A percentile compares a stretch with the other conserved stretches of the same genome.
These are phyloP conservation scores for Plotosus lineatus DNA, from an alignment of 2,113 vertebrate genomes.

Conservation along the genomic window DNA sequence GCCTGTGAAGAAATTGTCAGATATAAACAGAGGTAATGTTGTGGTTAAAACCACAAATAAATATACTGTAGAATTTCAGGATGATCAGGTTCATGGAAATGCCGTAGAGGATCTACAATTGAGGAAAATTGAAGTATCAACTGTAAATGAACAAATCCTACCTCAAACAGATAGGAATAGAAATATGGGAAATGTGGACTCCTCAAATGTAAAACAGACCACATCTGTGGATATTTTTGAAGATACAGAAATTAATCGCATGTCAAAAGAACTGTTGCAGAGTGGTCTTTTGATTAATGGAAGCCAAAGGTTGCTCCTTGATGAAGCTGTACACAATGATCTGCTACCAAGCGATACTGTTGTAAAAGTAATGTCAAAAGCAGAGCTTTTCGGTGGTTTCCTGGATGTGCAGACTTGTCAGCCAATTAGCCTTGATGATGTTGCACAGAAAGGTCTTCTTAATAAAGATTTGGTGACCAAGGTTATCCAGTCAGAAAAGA, in stretches of 20 bases:
- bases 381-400: conserved; percentile 87
- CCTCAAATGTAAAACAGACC: conserved; percentile 31
- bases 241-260: conserved; percentile 64
- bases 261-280: conserved; percentile 75
- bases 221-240: conserved; percentile 49
- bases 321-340: conserved; percentile 79
- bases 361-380: conserved; percentile 83
- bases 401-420: conserved; percentile 77
- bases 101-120: neutral
- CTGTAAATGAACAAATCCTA: neutral
- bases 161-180: neutral
- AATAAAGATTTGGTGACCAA: conserved; percentile 85
- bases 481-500: conserved; percentile 83
- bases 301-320: conserved; percentile 77
- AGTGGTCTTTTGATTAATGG: conserved; percentile 79
- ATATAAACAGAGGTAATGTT: neutral
- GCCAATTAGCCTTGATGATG: conserved; percentile 80
- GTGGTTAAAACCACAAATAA: neutral
- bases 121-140: neutral
- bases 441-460: conserved; percentile 82
- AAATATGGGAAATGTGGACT: conserved; percentile 13
- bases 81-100: neutral
- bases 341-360: conserved; percentile 80
- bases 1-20: conserved; percentile 18
- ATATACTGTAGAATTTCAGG: conserved; percentile 3